A percentile compares a stretch with the other conserved stretches of the same genome.
phyloP scores from a whole-genome alignment of 2,888 invertebrate genomes.

The Limnephilus rhombicus region DNA sequence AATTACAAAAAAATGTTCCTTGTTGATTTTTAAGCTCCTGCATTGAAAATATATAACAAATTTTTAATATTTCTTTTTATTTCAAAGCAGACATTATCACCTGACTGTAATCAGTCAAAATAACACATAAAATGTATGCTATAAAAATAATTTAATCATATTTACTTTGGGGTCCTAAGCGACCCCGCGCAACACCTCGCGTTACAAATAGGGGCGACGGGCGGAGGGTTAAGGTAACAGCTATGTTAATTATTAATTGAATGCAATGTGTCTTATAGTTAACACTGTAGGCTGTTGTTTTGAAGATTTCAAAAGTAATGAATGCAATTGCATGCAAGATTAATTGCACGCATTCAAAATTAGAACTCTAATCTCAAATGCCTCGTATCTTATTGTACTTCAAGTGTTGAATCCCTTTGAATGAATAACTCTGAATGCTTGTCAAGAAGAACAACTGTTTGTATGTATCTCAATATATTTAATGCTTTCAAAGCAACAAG shows the following conservation, averaged over 20 bases:
- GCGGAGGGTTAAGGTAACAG: too few species aligned
- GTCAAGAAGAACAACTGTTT: background rate
- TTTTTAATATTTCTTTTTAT: too few species aligned
- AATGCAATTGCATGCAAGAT: background rate
- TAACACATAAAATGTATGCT: too few species aligned
- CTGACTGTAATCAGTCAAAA: too few species aligned
- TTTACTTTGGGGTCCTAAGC: too few species aligned
- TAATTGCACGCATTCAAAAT: background rate
- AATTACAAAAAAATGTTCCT: too few species aligned
- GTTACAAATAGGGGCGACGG: too few species aligned
- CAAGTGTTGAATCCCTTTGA: background rate
- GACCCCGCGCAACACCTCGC: too few species aligned
- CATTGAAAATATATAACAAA: too few species aligned
- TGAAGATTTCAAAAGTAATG: background rate
- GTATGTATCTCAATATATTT: background rate
- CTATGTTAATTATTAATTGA: background rate
- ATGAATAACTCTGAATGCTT: background rate
- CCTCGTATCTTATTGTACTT: background rate
- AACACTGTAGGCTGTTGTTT: background rate
- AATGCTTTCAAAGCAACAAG: background rate
- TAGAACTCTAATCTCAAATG: background rate
- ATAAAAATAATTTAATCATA: too few species aligned
- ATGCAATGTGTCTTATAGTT: background rate
- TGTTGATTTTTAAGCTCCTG: too few species aligned
- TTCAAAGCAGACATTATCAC: too few species aligned